phyloP scores from a whole-genome alignment of 2,113 vertebrate genomes.

The Lontra canadensis region DNA sequence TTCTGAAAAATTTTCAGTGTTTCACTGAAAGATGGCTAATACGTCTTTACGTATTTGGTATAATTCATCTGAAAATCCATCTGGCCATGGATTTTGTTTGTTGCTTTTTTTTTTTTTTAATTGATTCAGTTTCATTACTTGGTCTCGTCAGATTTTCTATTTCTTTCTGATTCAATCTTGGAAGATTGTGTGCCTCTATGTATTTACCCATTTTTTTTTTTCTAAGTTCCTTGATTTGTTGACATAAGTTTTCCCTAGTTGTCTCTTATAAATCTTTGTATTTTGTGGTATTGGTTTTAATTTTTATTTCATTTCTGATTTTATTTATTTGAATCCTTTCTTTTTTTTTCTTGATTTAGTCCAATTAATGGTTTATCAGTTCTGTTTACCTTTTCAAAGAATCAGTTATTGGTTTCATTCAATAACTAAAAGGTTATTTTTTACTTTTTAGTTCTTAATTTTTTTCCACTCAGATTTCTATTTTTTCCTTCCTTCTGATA shows the following conservation, averaged over 20 bases:
- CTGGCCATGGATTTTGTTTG: neutral
- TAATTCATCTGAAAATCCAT: neutral
- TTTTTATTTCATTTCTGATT: neutral
- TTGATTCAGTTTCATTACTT: neutral
- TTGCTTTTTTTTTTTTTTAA: neutral
- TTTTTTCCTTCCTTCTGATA: neutral
- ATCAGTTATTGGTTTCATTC: neutral
- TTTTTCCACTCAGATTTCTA: neutral
- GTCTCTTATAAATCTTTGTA: neutral
- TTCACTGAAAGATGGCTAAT: neutral
- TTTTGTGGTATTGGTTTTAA: neutral
- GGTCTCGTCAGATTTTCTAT: neutral
- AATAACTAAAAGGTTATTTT: neutral
- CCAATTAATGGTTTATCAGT: neutral
- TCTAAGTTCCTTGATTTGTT: neutral
- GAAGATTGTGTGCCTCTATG: neutral
- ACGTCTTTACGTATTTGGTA: neutral
- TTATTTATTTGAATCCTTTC: neutral
- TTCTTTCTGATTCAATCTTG: neutral
- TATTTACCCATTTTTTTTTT: neutral
- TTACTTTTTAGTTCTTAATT: neutral
- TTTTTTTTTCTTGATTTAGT: neutral
- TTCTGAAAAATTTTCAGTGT: neutral
- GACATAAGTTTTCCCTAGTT: neutral
- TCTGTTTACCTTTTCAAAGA: neutral